Evolutionary conservation across 2,888 invertebrate genomes (phyloP).

Genomic region (Tetragonisca angustula): DNA sequence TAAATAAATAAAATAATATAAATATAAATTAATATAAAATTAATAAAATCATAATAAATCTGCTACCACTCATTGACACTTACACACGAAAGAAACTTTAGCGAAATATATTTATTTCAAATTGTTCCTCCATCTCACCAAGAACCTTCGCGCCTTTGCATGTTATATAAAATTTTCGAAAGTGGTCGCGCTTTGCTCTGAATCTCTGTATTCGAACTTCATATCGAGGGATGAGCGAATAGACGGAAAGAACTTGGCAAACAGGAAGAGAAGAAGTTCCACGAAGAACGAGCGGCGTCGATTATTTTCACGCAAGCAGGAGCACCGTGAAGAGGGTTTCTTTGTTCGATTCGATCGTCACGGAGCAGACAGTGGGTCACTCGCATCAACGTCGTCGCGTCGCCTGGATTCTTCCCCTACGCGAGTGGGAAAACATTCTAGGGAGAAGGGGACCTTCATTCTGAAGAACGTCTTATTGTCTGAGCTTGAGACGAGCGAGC

Average conservation of each 20-base stretch:
- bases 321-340: constrained; percentile 68
- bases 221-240: background rate
- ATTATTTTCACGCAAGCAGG: constrained; percentile 79
- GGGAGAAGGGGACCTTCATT: constrained; percentile 7
- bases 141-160: too few species aligned
- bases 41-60: too few species aligned
- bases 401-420: constrained; percentile 52
- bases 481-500: constrained; percentile 19
- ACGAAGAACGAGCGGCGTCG: constrained; percentile 71
- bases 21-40: too few species aligned
- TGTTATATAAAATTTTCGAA: too few species aligned
- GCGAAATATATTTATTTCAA: too few species aligned
- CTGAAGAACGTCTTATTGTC: constrained; percentile 48
- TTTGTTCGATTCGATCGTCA: constrained; percentile 63
- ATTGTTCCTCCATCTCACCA: too few species aligned
- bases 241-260: background rate
- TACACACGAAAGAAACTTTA: too few species aligned
- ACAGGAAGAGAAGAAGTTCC: constrained; percentile 25
- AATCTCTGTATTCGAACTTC: background rate
- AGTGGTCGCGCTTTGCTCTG: too few species aligned
- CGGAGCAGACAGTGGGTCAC: constrained; percentile 65
- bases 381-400: constrained; percentile 45
- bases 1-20: too few species aligned
- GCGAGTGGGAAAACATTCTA: constrained; percentile 8
- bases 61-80: too few species aligned